phyloP scores from a whole-genome alignment of 2,797 vertebrate genomes.

The Oreochromis mossambicus region DNA sequence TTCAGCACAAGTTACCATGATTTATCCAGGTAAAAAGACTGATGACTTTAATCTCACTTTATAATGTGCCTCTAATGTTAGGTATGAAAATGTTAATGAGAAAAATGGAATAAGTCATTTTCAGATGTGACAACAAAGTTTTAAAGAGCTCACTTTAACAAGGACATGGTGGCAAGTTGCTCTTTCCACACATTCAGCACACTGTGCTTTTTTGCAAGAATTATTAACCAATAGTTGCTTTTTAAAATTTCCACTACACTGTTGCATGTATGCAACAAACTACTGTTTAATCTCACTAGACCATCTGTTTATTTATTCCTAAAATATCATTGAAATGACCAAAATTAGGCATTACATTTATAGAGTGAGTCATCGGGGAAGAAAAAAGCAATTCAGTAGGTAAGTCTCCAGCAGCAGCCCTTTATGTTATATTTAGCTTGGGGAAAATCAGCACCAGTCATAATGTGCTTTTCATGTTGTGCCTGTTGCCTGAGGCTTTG shows the following conservation, averaged over 20 bases:
- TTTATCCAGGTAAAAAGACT: not conserved
- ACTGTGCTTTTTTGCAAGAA: not conserved
- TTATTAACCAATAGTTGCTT: not conserved
- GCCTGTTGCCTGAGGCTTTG: conserved; percentile 54
- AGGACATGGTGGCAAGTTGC: not conserved
- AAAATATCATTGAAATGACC: not conserved
- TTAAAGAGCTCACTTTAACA: not conserved
- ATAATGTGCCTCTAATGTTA: not conserved
- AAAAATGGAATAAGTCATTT: not conserved
- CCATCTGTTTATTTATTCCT: not conserved
- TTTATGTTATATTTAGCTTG: conserved; percentile 62
- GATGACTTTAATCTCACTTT: not conserved
- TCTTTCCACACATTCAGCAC: not conserved
- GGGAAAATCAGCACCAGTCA: conserved; percentile 52
- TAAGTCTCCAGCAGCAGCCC: conserved; percentile 31
- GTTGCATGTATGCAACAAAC: not conserved
- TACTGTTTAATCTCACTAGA: not conserved
- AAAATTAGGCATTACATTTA: conserved; percentile 14
- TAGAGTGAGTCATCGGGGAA: conserved; percentile 11
- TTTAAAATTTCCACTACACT: not conserved
- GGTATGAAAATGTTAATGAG: not conserved
- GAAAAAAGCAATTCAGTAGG: conserved; percentile 1
- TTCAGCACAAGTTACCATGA: not conserved
- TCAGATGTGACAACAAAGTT: not conserved
- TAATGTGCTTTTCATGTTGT: conserved; percentile 72